Conservation (phyloP, 2,888 invertebrate species). For the Luperina nickerlii region DNA sequence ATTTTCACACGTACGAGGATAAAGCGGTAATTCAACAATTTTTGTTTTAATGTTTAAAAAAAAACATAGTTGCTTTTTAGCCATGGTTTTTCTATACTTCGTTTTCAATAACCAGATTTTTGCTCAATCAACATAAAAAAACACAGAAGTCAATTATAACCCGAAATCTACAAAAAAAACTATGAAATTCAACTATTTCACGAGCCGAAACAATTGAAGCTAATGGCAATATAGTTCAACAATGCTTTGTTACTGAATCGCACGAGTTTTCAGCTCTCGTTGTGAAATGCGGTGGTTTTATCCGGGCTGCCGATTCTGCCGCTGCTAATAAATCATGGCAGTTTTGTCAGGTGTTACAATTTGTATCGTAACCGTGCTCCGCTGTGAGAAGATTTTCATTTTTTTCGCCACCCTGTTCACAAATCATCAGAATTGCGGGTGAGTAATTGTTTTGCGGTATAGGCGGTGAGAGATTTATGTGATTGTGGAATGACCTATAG, state of each 20-base stretch:
- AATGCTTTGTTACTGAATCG: constrained; percentile 73
- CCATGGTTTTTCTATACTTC: neutral
- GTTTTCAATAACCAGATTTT: neutral
- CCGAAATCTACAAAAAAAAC: constrained; percentile 32
- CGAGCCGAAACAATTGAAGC: constrained; percentile 68
- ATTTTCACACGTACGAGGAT: neutral
- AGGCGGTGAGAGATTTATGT: constrained; percentile 57
- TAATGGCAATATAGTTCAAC: constrained; percentile 73
- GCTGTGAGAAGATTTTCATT: constrained; percentile 72
- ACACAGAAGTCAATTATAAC: neutral
- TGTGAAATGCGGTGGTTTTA: constrained; percentile 76
- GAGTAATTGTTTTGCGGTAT: constrained; percentile 67
- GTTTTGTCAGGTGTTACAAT: constrained; percentile 82
- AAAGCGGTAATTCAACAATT: neutral
- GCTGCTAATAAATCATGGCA: constrained; percentile 78
- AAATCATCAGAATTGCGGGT: constrained; percentile 66
- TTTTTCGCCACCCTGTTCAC: constrained; percentile 65
- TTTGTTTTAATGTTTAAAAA: neutral
- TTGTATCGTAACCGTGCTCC: constrained; percentile 72
- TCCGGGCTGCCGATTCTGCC: constrained; percentile 73
- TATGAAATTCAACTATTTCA: constrained; percentile 44
- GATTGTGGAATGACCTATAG: constrained; percentile 25
- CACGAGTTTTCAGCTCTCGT: constrained; percentile 71
- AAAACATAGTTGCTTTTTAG: neutral
- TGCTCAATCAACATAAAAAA: neutral